Conservation (phyloP, 2,113 vertebrate genomes). For the Sphyrna mokarran region DNA sequence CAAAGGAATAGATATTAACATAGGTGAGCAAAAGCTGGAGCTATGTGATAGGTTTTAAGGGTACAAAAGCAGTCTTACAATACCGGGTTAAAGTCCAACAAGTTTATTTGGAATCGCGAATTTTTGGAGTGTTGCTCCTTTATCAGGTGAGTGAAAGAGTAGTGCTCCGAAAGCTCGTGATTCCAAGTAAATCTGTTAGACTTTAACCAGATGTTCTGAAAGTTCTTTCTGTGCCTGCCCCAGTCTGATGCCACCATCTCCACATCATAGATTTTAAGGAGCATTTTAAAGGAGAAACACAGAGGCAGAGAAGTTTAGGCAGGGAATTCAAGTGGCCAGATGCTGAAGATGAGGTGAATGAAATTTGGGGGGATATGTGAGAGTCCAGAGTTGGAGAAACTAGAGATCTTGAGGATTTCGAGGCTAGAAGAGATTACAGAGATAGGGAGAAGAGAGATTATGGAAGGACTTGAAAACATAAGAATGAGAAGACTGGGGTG, state of each 20-base stretch:
- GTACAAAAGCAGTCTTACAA: no score
- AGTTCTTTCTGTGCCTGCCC: no score
- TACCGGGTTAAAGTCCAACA: no score
- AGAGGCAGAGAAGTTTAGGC: background rate
- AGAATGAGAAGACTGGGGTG: background rate
- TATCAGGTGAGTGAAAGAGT: no score
- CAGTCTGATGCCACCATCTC: no score
- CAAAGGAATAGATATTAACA: background rate
- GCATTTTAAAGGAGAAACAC: background rate
- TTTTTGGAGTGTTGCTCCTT: no score
- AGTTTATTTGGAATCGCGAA: no score
- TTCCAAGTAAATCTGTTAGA: no score
- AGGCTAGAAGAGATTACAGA: background rate
- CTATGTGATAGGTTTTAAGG: background rate
- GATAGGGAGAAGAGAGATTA: background rate
- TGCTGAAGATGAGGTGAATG: background rate
- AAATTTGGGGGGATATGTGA: background rate
- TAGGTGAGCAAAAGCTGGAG: background rate
- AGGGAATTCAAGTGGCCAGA: background rate
- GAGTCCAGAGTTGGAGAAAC: background rate
- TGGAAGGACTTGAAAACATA: background rate
- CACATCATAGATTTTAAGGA: background rate
- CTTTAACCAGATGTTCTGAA: no score
- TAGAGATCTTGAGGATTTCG: background rate
- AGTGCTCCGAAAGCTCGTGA: no score